Conservation (phyloP, 2,113 vertebrate species). For the Tenrec ecaudatus region DNA sequence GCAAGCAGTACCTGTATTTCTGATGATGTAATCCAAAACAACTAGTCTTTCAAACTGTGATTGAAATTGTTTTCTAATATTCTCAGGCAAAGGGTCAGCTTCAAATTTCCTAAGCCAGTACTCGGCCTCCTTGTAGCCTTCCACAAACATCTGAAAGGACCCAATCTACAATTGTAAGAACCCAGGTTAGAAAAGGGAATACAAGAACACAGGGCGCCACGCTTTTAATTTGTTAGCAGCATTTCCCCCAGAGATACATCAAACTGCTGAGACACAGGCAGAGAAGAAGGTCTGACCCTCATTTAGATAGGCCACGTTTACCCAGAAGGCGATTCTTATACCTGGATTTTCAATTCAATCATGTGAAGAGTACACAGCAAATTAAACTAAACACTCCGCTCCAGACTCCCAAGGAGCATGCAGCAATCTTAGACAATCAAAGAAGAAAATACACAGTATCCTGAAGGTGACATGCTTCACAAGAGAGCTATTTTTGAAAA, state of each 20-base stretch:
- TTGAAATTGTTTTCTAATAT: slow-evolving; percentile 97
- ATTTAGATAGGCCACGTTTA: slow-evolving; percentile 69
- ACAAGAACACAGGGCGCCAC: slow-evolving; percentile 51
- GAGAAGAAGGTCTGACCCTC: slow-evolving; percentile 40
- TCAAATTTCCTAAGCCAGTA: slow-evolving; percentile 98
- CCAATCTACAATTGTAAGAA: slow-evolving; percentile 92
- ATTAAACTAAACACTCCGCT: slow-evolving; percentile 33
- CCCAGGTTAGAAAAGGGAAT: slow-evolving; percentile 70
- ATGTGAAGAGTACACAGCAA: slow-evolving; percentile 49
- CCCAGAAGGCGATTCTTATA: slow-evolving; percentile 55
- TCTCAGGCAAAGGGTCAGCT: slow-evolving; percentile 96
- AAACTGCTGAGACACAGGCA: background rate
- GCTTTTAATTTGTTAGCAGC: slow-evolving; percentile 50
- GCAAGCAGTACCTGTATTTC: slow-evolving; percentile 93
- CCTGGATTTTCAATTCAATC: slow-evolving; percentile 53
- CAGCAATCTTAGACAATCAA: slow-evolving; percentile 49
- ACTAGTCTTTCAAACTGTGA: slow-evolving; percentile 97
- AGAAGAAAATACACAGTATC: slow-evolving; percentile 22
- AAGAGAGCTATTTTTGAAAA: slow-evolving; percentile 49
- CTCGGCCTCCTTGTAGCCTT: slow-evolving; percentile 97
- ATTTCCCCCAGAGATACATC: background rate
- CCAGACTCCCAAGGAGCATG: slow-evolving; percentile 13
- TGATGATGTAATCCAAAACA: slow-evolving; percentile 96
- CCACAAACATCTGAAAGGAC: slow-evolving; percentile 98
- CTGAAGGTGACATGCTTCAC: slow-evolving; percentile 33